phyloP scores from a whole-genome alignment of 2,888 invertebrate species.

The Spatulosminthurus flaviceps region DNA sequence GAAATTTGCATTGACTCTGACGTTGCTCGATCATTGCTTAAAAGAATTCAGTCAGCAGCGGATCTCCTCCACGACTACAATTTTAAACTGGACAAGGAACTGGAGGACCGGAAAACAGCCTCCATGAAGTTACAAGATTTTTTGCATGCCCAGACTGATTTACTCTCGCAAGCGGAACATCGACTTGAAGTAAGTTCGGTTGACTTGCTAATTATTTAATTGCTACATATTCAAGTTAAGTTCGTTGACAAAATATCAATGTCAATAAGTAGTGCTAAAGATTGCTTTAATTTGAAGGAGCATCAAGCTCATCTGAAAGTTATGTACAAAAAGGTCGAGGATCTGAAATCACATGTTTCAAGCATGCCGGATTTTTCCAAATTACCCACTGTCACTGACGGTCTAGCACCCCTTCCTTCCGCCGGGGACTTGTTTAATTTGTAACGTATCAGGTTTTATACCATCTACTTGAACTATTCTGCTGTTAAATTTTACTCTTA shows the following conservation, averaged over 20 bases:
- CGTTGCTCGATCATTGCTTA: constrained; percentile 79
- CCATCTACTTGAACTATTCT: too few species aligned
- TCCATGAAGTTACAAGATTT: constrained; percentile 89
- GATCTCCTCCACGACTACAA: constrained; percentile 89
- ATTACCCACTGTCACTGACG: constrained; percentile 90
- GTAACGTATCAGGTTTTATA: background rate
- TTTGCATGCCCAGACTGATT: constrained; percentile 84
- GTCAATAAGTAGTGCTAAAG: background rate
- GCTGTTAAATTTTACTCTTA: too few species aligned
- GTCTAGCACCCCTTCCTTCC: constrained; percentile 90
- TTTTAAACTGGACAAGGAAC: constrained; percentile 81
- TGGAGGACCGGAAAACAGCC: constrained; percentile 87
- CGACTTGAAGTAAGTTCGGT: constrained; percentile 90
- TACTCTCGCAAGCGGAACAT: constrained; percentile 85
- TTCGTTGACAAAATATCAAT: too few species aligned
- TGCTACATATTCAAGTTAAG: background rate
- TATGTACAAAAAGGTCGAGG: constrained; percentile 57
- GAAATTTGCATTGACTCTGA: constrained; percentile 79
- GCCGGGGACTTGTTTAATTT: constrained; percentile 93
- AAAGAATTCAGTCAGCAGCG: constrained; percentile 88
- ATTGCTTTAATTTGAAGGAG: constrained; percentile 73
- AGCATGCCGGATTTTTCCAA: constrained; percentile 92
- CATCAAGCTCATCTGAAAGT: constrained; percentile 68
- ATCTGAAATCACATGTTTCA: constrained; percentile 86
- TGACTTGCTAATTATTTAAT: constrained; percentile 29